phyloP scores from a whole-genome alignment of 2,113 vertebrate species.

The Piprites chloris region DNA sequence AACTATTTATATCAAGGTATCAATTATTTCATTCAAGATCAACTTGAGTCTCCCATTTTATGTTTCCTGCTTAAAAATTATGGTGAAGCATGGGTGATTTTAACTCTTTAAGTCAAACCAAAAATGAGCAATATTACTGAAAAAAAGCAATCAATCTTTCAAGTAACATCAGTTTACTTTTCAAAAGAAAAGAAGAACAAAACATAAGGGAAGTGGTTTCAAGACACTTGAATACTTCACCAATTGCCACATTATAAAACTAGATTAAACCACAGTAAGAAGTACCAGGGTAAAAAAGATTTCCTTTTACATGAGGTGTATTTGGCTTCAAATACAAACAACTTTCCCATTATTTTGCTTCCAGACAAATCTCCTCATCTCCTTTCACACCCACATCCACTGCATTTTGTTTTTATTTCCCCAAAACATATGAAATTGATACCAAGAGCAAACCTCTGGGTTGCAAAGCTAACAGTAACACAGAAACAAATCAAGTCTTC shows the following conservation, averaged over 20 bases:
- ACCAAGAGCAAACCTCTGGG: neutral
- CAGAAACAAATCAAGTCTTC: neutral
- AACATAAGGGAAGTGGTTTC: neutral
- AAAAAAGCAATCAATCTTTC: neutral
- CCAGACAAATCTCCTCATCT: neutral
- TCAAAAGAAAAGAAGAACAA: neutral
- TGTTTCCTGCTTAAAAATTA: neutral
- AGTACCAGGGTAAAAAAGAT: neutral
- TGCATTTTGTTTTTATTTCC: neutral
- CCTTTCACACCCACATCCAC: neutral
- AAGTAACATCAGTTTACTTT: neutral
- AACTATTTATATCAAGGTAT: neutral
- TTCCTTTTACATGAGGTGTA: neutral
- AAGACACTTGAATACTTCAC: neutral
- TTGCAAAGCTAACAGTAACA: neutral
- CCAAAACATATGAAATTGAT: neutral
- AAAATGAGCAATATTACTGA: neutral
- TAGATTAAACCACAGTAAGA: neutral
- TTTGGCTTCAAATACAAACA: neutral
- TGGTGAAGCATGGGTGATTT: neutral
- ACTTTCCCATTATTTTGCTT: neutral
- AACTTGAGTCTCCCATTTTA: neutral
- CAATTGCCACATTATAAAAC: neutral
- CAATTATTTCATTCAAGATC: neutral
- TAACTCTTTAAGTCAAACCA: neutral